Percentiles rank a stretch among this genome's conserved stretches.
Evolutionary conservation across 2,113 vertebrate genomes (phyloP).

Genomic region (Willisornis vidua): DNA sequence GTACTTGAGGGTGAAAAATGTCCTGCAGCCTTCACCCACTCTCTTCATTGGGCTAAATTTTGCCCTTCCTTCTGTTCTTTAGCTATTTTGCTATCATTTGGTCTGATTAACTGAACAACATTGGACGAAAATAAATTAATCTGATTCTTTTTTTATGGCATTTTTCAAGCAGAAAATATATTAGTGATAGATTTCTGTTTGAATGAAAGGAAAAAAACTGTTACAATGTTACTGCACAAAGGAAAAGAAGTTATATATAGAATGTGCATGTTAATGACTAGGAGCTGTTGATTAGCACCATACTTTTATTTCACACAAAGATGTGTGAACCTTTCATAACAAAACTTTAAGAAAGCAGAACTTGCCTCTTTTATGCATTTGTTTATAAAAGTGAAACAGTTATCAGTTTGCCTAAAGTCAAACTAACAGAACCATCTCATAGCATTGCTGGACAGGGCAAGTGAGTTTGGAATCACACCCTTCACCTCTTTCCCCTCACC

Average conservation of each 20-base stretch:
- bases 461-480: not conserved
- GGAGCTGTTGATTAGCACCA: slow-evolving; percentile 39
- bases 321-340: slow-evolving; percentile 37
- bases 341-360: slow-evolving; percentile 23
- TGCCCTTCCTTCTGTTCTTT: not conserved
- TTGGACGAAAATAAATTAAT: not conserved
- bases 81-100: not conserved
- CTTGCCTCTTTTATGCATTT: not conserved
- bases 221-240: not conserved
- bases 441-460: not conserved
- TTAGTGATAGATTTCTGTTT: not conserved
- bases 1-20: not conserved
- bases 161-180: not conserved
- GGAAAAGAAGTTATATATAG: slow-evolving; percentile 11
- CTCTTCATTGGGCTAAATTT: not conserved
- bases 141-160: not conserved
- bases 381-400: not conserved
- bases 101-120: not conserved
- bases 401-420: not conserved
- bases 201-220: not conserved
- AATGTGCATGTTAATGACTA: not conserved
- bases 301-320: slow-evolving; percentile 41
- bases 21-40: not conserved
- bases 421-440: not conserved
- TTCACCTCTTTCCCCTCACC: not conserved